Base-by-base conservation (phyloP, 2,797 vertebrate genomes). In the Coregonus sp. region DNA sequence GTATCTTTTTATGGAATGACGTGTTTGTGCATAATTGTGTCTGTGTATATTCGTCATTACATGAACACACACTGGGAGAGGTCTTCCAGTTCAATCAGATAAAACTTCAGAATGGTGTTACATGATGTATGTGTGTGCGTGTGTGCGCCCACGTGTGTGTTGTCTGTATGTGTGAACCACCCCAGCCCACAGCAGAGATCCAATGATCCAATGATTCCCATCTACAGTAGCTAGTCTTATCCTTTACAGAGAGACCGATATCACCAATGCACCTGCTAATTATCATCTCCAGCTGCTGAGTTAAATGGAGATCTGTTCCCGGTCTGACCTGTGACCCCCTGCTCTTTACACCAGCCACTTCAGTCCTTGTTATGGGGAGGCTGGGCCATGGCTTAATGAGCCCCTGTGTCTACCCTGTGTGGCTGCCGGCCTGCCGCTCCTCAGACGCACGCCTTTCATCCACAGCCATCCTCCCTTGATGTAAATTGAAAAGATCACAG, bases 401-500 rank as follows among this genome's bases (percentile, higher is more conserved):
- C 91, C 86, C 90, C 90, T 84, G 86, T 95, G 93, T 95, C 92
- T 94, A 91, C 90, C 95, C 93, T 96, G 94, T 86, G 88, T 91
- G 93, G 91, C 94, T 95, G 94, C 88, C 93, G 80, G 92, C 69
- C 69, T 73, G 12, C 67, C 12, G 66, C 29, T 16, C 94, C 91
- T 94, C 83, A 90, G 91, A 92, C 91, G 94, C 89, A 89, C 91
- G 91, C 94, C 96, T 96, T 97, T 96, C 94, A 96, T 97, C 95
- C 94, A 83, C 88, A 88, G 95, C 94, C 94, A 75, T 96, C 94
- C 92, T 93, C 93, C 93, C 93, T 94, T 95, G 95, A 95, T 96
- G 94, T 96, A 96, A 96, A 97, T 95, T 94, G 95, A 96, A 96
- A 96, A 96, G 96, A 98, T 97, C 96, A 97, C 93, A 97, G 96